Conservation (phyloP, 2,797 vertebrate genomes). For the Miopithecus talapoin region DNA sequence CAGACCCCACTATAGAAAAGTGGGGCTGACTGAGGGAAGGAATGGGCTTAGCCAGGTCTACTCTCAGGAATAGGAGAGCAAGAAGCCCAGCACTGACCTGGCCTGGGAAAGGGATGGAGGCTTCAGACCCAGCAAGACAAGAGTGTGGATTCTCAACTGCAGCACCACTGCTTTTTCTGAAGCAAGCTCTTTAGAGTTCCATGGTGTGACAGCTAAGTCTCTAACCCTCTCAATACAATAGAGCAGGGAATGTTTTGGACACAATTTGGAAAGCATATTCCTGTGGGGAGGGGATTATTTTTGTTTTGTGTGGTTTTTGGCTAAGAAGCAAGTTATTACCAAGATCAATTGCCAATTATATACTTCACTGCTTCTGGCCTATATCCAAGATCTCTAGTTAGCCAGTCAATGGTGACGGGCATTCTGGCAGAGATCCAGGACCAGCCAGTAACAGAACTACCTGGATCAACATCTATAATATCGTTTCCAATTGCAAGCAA, state of each 20-base stretch:
- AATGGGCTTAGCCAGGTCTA: not conserved
- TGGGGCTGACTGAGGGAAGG: not conserved
- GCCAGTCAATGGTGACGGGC: not conserved
- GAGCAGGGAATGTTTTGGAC: not conserved
- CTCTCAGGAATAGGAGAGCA: not conserved
- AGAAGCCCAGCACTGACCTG: not conserved
- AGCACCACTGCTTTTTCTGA: not conserved
- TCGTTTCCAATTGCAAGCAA: not conserved
- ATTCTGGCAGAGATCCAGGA: not conserved
- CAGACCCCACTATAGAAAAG: not conserved
- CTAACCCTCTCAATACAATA: not conserved
- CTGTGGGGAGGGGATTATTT: not conserved
- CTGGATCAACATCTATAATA: not conserved
- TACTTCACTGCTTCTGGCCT: not conserved
- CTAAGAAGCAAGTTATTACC: not conserved
- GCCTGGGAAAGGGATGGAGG: rapidly evolving
- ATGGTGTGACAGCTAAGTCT: not conserved
- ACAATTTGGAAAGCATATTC: not conserved
- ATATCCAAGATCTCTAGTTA: not conserved
- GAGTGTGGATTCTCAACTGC: not conserved
- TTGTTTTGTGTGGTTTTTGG: not conserved
- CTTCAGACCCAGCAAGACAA: not conserved
- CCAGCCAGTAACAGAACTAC: not conserved
- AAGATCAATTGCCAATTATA: not conserved
- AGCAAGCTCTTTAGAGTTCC: not conserved